Evolutionary conservation across 2,797 vertebrate genomes (phyloP), one percentile per base, ranked within the genome.

Genomic region (Centropyge bicolor): DNA sequence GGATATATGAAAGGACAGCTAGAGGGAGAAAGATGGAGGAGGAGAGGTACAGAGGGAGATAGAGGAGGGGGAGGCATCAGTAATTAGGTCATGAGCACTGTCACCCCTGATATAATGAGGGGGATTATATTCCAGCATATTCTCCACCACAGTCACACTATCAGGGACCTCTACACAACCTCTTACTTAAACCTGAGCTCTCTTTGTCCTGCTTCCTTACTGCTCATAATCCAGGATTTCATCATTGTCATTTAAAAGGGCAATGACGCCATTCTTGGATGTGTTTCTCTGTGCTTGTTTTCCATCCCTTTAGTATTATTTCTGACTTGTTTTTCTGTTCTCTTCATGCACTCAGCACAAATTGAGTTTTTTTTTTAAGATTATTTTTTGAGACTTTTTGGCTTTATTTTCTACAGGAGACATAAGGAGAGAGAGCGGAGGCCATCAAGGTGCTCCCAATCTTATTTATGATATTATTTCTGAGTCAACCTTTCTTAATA

Each of bases 61-160:
- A 62, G 55, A 70, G 31, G 52, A 81, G 70, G 57, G 20, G 70
- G 80, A 57, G 60, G 59, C 35, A 40, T 77, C 1, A 51, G 70
- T 86, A 90, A 90, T 89, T 88, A 82, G 83, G 80, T 81, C 89
- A 82, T 4, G 24, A 75, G 74, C 17, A 55, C 36, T 71, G 73
- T 82, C 86, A 84, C 49, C 75, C 61, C 63, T 48, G 54, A 16
- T 74, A 66, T 60, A 83, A 75, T 83, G 59, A 89, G 41, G 22
- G 27, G 13, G 76, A 78, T 85, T 80, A 82, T 77, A 69, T 52
- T 77, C 61, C 52, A 75, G 31, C 7, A 67, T 71, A 66, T 75
- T 76, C 65, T 70, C 60, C 41, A 60, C 12, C 14, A 3, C 31
- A 38, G n/a, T 38, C 17, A 70, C 13, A 68, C 43, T 20, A 45